phyloP scores from a whole-genome alignment of 2,113 vertebrate genomes.

The Cyrtonyx montezumae region DNA sequence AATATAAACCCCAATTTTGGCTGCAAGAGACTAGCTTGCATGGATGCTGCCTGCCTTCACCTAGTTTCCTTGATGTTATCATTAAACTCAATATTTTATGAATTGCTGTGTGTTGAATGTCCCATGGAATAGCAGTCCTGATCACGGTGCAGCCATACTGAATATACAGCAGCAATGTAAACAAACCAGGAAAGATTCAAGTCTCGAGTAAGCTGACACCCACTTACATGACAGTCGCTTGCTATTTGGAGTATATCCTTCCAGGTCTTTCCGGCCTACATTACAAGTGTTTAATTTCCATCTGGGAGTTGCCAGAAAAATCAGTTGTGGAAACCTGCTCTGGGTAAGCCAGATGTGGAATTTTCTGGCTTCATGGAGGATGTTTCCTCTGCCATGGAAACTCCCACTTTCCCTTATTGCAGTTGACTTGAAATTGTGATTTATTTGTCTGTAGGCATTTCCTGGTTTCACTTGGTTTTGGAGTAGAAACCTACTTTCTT shows the following conservation, averaged over 20 bases:
- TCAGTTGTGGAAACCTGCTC: background rate
- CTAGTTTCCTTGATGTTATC: background rate
- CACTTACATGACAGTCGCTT: background rate
- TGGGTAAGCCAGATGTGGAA: background rate
- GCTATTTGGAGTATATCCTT: background rate
- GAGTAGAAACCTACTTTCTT: slow-evolving; percentile 35
- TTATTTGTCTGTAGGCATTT: slow-evolving; percentile 61
- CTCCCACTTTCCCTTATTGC: background rate
- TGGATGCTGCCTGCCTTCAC: background rate
- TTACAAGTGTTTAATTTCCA: background rate
- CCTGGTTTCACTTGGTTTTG: slow-evolving; percentile 31
- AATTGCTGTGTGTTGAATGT: background rate
- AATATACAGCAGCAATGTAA: background rate
- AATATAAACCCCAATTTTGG: background rate
- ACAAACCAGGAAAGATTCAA: background rate
- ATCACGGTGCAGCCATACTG: fast-evolving
- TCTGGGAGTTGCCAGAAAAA: background rate
- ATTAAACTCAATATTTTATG: background rate
- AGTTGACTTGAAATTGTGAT: slow-evolving; percentile 32
- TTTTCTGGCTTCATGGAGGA: background rate
- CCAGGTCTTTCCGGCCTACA: background rate
- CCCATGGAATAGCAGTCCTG: background rate
- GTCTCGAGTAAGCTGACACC: background rate
- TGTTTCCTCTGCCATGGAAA: background rate
- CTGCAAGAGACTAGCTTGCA: background rate